Evolutionary conservation across 2,888 invertebrate species (phyloP), one percentile per base, ranked within the genome.

Genomic region (Apodemia mormo): DNA sequence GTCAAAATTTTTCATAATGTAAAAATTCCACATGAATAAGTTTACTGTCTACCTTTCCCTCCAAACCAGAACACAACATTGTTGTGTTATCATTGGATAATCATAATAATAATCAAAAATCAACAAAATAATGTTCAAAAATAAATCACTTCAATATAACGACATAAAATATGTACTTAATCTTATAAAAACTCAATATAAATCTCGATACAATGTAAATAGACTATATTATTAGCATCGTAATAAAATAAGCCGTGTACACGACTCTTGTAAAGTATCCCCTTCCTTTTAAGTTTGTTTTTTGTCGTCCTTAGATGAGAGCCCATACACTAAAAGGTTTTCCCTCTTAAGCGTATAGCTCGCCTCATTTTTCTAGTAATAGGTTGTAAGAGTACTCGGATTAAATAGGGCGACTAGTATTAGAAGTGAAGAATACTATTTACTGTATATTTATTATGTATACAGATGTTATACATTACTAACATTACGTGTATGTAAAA

Each of bases 291-390:
- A 29, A 61, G 61, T 61, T 61, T 61, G 61, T 61, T 61, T 61
- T 56, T 61, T 61, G 58, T 61, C 58, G 58, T 61, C 58, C 33
- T 12, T 61, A 61, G 30, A 61, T 61, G 58, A 61, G 58, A 12
- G 58, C 8, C 58, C 58, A 61, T 61, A 61, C 58, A 61, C 58
- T 61, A 61, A 61, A 61, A 61, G 58, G 58, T 61, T 61, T 61
- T 61, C 58, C 33, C 58, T 61, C 58, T 61, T 61, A 61, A 61
- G 58, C 30, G 33, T 61, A 33, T 29, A 61, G 58, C 58, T 61
- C 58, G 58, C 58, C 58, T 61, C 58, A 61, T 61, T 61, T 61
- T 61, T 61, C 58, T 61, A 61, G 58, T 61, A 61, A 61, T 61
- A 61, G 58, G 58, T 61, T 61, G 58, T 61, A 61, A 61, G 58